Evolutionary conservation across 2,797 vertebrate genomes (phyloP), one percentile per base, ranked within the genome.

Genomic region (Eleutherodactylus coqui): DNA sequence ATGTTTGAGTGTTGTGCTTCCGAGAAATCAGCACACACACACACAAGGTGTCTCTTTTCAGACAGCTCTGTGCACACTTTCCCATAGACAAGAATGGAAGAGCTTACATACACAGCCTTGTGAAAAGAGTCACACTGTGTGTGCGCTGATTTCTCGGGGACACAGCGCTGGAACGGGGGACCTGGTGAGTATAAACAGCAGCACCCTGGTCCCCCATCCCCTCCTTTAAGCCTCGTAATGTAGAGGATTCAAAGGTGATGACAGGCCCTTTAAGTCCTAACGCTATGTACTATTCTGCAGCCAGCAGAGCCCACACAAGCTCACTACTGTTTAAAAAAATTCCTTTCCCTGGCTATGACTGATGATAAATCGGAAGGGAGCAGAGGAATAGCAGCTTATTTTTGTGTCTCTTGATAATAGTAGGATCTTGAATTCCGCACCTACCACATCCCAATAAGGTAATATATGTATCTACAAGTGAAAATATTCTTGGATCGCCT

Each of bases 281-380:
- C 27, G 2, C n/a, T 72, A 11, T 43, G 21, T 45, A 6, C 11
- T 72, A n/a, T 72, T 43, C 9, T 24, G 32, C 64, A 38, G 64
- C 32, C 64, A 36, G 70, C 38, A 17, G 41, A 73, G 73, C 73
- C 45, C 27, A 51, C 27, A 51, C 45, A 51, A 7, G 47, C 72
- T 72, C 69, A 43, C 38, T 72, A 72, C 38, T 72, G 14, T 72
- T 27, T 73, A 73, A 38, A 73, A n/a, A 45, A 73, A 73, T 45
- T 73, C 38, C 38, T 73, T 41, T 10, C 41, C 1, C 10, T 45
- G 41, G 16, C 11, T n/a, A 14, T 72, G 69, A 43, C 14, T n/a
- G 24, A 72, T 43, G 69, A 17, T 45, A 45, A 73, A 73, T 27
- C 41, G 45, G 10, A 27, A 45, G 41, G 21, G 11, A 72, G 38